phyloP scores from a whole-genome alignment of 1,140 invertebrate genomes.

The Temnothorax nylanderi region DNA sequence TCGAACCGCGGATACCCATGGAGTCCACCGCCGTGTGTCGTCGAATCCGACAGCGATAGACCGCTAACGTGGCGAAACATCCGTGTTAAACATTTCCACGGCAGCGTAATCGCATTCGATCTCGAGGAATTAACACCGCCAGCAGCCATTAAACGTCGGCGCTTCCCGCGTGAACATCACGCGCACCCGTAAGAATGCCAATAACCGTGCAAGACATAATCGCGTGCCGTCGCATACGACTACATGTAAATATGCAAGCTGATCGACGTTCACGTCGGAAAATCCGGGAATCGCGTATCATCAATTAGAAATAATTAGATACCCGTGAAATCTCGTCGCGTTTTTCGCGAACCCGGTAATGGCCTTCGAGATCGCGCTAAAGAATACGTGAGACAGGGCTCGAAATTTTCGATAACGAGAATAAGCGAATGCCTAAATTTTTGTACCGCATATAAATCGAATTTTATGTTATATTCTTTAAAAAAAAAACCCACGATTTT shows the following conservation, averaged over 20 bases:
- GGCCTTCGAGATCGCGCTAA: neutral
- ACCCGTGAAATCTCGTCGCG: neutral
- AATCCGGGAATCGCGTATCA: neutral
- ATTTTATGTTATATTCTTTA: neutral
- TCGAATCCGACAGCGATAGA: slow-evolving; percentile 18
- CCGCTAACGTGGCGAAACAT: slow-evolving; percentile 25
- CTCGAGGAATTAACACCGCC: slow-evolving; percentile 70
- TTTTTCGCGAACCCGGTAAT: neutral
- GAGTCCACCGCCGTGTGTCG: neutral
- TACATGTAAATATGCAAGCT: slow-evolving; percentile 29
- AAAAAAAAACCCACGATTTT: neutral
- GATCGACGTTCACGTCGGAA: slow-evolving; percentile 18
- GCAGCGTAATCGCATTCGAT: slow-evolving; percentile 67
- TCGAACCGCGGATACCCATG: neutral
- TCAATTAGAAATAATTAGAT: neutral
- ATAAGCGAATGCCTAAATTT: neutral
- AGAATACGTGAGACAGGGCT: neutral
- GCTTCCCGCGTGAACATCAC: slow-evolving; percentile 52
- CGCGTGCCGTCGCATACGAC: slow-evolving; percentile 13
- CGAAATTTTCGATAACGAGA: neutral
- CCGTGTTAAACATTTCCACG: slow-evolving; percentile 56
- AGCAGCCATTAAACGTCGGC: slow-evolving; percentile 64
- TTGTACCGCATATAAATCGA: neutral
- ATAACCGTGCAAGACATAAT: slow-evolving; percentile 55
- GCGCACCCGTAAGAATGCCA: slow-evolving; percentile 30